Evolutionary conservation across 2,888 invertebrate species (phyloP), one percentile per base, ranked within the genome.

Genomic region (Melangyna quadrimaculata): DNA sequence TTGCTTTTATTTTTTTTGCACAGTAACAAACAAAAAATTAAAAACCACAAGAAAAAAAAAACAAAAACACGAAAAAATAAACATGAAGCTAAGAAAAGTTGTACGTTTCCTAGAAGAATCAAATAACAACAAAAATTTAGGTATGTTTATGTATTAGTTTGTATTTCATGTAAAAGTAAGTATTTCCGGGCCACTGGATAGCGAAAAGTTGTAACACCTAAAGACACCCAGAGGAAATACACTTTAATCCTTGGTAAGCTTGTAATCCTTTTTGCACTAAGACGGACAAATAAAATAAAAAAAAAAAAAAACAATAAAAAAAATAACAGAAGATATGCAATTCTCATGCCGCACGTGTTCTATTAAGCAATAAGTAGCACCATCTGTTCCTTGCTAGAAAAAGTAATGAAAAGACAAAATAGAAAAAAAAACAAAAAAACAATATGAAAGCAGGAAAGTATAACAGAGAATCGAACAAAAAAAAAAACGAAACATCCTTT

Each of bases 401-500:
- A 73, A 77, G 65, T 27, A 78, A 77, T n/a, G 4, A 35, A 40
- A 17, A 35, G 1, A 51, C 14, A 51, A 6, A 51, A 51, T 14
- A 24, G 14, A 14, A 14, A 51, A 17, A 22, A 35, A 35, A 27
- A 6, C 45, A 10, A 37, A 65, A 70, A 65, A 29, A 74, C 51
- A 55, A 74, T 71, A 27, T 4, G 27, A 24, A 8, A 17, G 9
- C 12, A 35, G 10, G n/a, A n/a, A 45, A 65, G 22, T 59, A 27
- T 32, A 57, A 1, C 6, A 70, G 32, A 65, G 63, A 59, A 37
- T 59, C 22, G 37, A 65, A n/a, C n/a, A n/a, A n/a, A n/a, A n/a
- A n/a, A n/a, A n/a, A n/a, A n/a, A n/a, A n/a, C n/a, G n/a, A 63
- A 65, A 78, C 27, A 67, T 84, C 79, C 71, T 75, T 71, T 72